Evolutionary conservation across 1,140 invertebrate species (phyloP).

Genomic region (Neotoxoptera formosana): DNA sequence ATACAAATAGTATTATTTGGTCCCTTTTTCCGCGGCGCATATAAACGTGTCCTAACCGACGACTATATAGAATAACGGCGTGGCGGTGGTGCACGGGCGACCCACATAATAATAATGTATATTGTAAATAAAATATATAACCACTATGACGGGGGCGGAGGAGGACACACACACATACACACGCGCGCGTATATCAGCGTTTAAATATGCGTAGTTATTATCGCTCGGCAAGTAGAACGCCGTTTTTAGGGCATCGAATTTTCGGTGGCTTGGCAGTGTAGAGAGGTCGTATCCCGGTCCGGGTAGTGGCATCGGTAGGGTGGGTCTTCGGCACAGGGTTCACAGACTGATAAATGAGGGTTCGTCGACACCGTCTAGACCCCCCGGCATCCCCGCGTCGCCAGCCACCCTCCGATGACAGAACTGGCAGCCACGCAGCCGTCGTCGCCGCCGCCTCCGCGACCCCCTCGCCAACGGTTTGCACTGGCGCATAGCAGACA

Average conservation of each 20-base stretch:
- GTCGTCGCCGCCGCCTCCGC: background rate
- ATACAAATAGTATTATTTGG: background rate
- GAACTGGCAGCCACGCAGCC: background rate
- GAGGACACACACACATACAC: background rate
- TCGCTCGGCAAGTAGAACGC: background rate
- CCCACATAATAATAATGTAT: background rate
- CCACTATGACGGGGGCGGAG: too few relatives aligned
- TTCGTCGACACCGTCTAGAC: conserved; percentile 57
- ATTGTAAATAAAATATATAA: background rate
- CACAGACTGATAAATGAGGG: conserved; percentile 45
- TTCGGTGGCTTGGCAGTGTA: background rate
- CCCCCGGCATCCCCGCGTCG: background rate
- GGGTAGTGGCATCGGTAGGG: background rate
- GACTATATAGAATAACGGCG: background rate
- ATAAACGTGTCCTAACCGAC: background rate
- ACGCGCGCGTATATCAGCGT: background rate
- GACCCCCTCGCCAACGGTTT: background rate
- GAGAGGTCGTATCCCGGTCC: background rate
- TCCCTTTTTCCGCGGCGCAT: background rate
- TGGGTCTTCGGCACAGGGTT: background rate
- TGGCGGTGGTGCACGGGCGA: background rate
- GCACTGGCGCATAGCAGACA: conserved; percentile 45
- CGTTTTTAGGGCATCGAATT: conserved; percentile 13
- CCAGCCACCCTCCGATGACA: background rate
- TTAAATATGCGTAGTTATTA: conserved; percentile 11